Conservation (phyloP, 2,113 vertebrate genomes). For the Desmodus rotundus region DNA sequence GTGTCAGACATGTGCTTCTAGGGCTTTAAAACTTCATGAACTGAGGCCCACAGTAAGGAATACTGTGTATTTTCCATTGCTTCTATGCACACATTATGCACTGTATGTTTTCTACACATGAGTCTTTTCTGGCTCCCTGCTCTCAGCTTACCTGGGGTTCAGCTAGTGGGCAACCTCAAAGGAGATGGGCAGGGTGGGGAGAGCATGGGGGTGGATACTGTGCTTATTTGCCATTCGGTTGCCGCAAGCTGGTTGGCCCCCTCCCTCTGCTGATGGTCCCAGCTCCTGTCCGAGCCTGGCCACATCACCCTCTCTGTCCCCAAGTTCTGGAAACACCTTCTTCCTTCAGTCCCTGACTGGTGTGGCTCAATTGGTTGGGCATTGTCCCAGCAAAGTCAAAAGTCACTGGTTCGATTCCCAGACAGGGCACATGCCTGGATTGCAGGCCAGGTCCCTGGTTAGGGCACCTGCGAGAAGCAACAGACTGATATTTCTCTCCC, state of each 20-base stretch:
- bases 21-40: background rate
- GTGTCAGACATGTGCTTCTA: background rate
- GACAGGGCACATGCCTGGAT: too few relatives aligned
- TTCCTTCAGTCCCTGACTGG: background rate
- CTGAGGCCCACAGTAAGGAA: background rate
- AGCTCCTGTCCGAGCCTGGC: background rate
- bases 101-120: fast-evolving
- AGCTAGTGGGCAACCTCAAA: background rate
- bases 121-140: background rate
- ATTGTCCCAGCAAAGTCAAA: too few relatives aligned
- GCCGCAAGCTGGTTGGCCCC: background rate
- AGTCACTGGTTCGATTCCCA: too few relatives aligned
- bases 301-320: background rate
- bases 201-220: background rate
- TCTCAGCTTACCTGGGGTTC: background rate
- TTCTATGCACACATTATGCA: fast-evolving
- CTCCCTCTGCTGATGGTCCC: background rate
- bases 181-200: background rate
- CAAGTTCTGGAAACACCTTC: background rate
- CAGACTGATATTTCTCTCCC: too few relatives aligned
- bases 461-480: too few relatives aligned
- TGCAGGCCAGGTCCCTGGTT: too few relatives aligned
- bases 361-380: too few relatives aligned
- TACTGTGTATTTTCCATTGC: fast-evolving
- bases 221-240: fast-evolving